Evolutionary conservation across 1,140 invertebrate species (phyloP).

Genomic region (Epicauta chinensis): DNA sequence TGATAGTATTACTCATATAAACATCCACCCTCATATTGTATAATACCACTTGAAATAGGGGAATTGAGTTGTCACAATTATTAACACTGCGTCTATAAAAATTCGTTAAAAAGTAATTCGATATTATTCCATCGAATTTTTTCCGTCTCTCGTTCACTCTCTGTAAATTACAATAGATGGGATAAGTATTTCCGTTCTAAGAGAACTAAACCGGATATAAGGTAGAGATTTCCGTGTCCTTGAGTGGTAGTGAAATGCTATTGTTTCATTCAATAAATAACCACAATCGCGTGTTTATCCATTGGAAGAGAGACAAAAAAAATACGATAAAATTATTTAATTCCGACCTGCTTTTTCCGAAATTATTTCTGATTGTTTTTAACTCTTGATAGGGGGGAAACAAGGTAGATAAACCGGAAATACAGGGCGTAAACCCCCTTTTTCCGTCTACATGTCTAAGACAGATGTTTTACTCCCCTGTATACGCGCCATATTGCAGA

Average conservation of each 20-base stretch:
- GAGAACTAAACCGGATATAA: background rate
- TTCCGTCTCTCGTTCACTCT: too few species aligned
- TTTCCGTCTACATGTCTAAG: background rate
- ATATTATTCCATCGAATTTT: background rate
- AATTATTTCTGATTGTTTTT: too few species aligned
- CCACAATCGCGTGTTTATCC: too few species aligned
- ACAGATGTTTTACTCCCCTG: conserved; percentile 27
- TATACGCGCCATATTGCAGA: conserved; percentile 29
- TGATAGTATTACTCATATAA: conserved; percentile 20
- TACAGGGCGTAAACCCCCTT: conserved; percentile 15
- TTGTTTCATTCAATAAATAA: too few species aligned
- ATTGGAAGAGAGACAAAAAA: too few species aligned
- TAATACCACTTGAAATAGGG: conserved; percentile 1
- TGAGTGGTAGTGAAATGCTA: too few species aligned
- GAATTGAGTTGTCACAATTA: conserved; percentile 3
- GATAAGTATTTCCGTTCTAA: background rate
- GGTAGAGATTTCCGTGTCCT: background rate
- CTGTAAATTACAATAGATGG: too few species aligned
- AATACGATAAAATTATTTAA: too few species aligned
- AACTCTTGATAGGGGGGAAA: too few species aligned
- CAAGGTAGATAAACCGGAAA: conserved; percentile 21
- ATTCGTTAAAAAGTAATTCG: conserved; percentile 5
- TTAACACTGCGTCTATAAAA: background rate
- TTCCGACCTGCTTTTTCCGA: too few species aligned
- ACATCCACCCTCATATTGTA: conserved; percentile 12